These are phyloP conservation scores for pig (Sus scrofa) DNA, from an alignment of 2,113 vertebrate genomes.

Conservation along the genomic window T2T-Sscrofa CM000821.6:21364001-21364500, in stretches of 20 bases:
- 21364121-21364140: conserved; percentile 78
- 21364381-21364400: neutral
- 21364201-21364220: conserved; percentile 72
- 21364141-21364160: conserved; percentile 78
- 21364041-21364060: conserved; percentile 43
- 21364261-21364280: neutral
- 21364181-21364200: conserved; percentile 74
- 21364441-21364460: neutral
- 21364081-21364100: conserved; percentile 73
- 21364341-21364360: neutral
- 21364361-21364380: neutral
- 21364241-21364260: neutral
- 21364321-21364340: neutral
- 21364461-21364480: neutral
- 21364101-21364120: conserved; percentile 76
- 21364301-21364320: neutral
- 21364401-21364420: fast-evolving
- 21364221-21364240: conserved; percentile 23
- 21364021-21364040: conserved; percentile 74
- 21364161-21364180: conserved; percentile 72
- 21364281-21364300: neutral
- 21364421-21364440: neutral
- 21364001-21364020: conserved; percentile 53
- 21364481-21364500: neutral
- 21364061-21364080: conserved; percentile 69